These are phyloP conservation scores for Hemicentrotus pulcherrimus DNA, from an alignment of 35 echinoderm and acorn worm genomes.

Conservation along the genomic window DNA sequence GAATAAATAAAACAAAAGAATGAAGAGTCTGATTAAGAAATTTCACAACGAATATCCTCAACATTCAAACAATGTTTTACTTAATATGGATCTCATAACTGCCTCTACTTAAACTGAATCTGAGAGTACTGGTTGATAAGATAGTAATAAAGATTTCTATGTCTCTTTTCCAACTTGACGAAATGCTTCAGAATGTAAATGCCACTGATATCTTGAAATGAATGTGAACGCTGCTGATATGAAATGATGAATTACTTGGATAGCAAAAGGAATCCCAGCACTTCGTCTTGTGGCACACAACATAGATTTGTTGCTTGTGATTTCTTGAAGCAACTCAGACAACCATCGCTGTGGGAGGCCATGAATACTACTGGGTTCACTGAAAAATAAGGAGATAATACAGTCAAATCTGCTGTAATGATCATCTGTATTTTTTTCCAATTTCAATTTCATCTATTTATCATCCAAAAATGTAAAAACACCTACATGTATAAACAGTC, in stretches of 20 bases:
- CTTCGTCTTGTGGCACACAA: conserved; percentile 95
- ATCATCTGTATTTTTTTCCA: too few relatives aligned
- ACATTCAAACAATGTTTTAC: too few relatives aligned
- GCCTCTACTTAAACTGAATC: background rate
- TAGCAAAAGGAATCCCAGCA: conserved; percentile 94
- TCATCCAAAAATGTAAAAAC: too few relatives aligned
- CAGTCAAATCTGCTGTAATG: too few relatives aligned
- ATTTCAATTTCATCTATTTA: too few relatives aligned
- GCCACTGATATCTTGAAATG: background rate
- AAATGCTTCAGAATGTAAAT: too few relatives aligned
- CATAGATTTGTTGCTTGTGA: conserved; percentile 52
- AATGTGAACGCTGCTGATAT: background rate
- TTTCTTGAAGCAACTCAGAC: conserved; percentile 66
- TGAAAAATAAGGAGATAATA: conserved; percentile 36
- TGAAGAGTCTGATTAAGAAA: too few relatives aligned
- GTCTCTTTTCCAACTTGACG: too few relatives aligned
- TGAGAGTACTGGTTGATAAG: background rate
- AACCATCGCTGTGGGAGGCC: conserved; percentile 79
- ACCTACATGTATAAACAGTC: too few relatives aligned
- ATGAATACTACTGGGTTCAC: conserved; percentile 53
- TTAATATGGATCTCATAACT: too few relatives aligned
- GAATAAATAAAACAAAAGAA: too few relatives aligned
- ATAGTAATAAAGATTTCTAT: background rate
- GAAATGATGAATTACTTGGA: conserved; percentile 67
- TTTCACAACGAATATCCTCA: too few relatives aligned